A percentile compares a stretch with the other conserved stretches of the same genome.
These are phyloP conservation scores for Leptopterna dolabrata DNA, from an alignment of 2,888 invertebrate species.

Conservation along the genomic window DNA sequence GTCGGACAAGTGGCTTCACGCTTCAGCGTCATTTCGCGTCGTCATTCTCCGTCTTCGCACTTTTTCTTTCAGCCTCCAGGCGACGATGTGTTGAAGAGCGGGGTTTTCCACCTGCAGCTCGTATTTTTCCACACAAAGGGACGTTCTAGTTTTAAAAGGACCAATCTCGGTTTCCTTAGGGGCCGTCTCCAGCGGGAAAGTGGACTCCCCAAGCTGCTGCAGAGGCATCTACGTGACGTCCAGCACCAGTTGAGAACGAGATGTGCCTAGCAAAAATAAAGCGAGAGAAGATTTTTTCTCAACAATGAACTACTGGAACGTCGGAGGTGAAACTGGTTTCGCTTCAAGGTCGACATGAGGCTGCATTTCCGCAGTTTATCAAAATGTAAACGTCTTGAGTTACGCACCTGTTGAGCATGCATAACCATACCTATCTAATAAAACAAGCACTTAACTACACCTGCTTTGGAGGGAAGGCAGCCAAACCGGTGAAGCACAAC, in stretches of 20 bases:
- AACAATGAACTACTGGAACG: not conserved
- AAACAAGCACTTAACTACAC: too few relatives aligned
- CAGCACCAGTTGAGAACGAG: not conserved
- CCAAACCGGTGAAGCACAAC: too few relatives aligned
- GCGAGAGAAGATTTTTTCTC: not conserved
- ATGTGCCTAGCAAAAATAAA: not conserved
- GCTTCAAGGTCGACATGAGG: not conserved
- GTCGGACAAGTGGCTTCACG: not conserved
- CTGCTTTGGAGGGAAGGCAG: too few relatives aligned
- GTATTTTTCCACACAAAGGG: not conserved
- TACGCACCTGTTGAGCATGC: too few relatives aligned
- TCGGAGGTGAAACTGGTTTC: not conserved
- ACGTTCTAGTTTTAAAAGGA: not conserved
- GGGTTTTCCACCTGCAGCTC: not conserved
- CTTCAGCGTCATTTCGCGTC: not conserved
- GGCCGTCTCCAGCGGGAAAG: not conserved
- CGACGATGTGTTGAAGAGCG: not conserved
- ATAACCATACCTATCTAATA: too few relatives aligned
- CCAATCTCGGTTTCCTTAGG: not conserved
- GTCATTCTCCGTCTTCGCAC: not conserved
- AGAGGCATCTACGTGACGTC: not conserved
- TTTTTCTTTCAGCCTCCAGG: not conserved
- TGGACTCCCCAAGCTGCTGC: slow-evolving; percentile 3
- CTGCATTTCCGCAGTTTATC: too few relatives aligned
- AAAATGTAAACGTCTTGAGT: too few relatives aligned